A percentile compares a stretch with the other conserved stretches of the same genome.
These are phyloP conservation scores for Arothron firmamentum DNA, from an alignment of 2,113 vertebrate genomes.

Conservation along the genomic window DNA sequence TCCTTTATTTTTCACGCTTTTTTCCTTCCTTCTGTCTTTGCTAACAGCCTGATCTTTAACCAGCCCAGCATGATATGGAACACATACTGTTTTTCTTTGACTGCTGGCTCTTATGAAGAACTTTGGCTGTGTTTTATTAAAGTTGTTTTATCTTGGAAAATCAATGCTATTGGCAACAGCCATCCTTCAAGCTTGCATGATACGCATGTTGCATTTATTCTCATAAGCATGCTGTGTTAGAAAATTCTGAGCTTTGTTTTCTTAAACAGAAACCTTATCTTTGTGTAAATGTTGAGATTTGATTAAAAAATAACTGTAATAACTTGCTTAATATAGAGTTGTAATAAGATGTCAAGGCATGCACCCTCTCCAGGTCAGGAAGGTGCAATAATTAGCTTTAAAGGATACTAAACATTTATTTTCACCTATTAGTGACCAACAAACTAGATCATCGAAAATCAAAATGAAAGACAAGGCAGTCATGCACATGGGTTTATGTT, in stretches of 20 bases:
- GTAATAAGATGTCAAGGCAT: constrained; percentile 28
- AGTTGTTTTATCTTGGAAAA: constrained; percentile 29
- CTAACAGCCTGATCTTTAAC: constrained; percentile 14
- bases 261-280: constrained; percentile 41
- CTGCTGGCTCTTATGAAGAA: constrained; percentile 23
- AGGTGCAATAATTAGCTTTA: constrained; percentile 15
- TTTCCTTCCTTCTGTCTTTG: constrained; percentile 25
- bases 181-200: constrained; percentile 9
- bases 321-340: constrained; percentile 40
- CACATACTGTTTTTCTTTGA: constrained; percentile 21
- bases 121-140: constrained; percentile 39
- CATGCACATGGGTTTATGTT: too few relatives aligned
- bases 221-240: constrained; percentile 18
- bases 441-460: not conserved
- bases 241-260: constrained; percentile 40
- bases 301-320: constrained; percentile 28
- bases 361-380: constrained; percentile 18
- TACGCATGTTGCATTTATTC: constrained; percentile 42
- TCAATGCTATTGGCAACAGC: constrained; percentile 15
- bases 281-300: constrained; percentile 20
- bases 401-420: not conserved
- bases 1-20: constrained; percentile 9
- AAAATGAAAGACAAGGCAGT: not conserved
- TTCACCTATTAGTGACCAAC: not conserved
- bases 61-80: constrained; percentile 26